Conservation (phyloP, 1,140 invertebrate species). For the Euwallacea similis region DNA sequence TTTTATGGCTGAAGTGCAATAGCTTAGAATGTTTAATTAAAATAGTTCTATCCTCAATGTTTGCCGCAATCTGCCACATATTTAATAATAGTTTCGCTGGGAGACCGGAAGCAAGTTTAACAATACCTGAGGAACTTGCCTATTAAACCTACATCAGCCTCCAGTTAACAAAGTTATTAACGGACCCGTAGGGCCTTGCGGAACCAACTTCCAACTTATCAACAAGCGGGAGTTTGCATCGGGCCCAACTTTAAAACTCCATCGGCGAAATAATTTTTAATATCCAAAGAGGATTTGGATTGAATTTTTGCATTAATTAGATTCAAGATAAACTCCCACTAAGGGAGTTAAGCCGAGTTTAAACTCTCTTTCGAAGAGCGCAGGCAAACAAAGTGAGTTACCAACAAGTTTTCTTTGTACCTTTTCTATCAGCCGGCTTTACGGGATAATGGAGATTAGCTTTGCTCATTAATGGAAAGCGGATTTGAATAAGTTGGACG, state of each 20-base stretch:
- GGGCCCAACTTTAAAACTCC: neutral
- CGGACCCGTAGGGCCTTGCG: neutral
- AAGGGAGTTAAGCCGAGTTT: neutral
- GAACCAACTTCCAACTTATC: neutral
- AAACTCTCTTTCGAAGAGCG: too few relatives aligned
- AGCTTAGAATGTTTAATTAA: too few relatives aligned
- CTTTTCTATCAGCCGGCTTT: too few relatives aligned
- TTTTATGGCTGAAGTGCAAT: too few relatives aligned
- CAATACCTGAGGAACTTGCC: neutral
- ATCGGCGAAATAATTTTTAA: neutral
- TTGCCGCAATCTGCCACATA: too few relatives aligned
- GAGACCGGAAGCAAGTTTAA: conserved; percentile 1
- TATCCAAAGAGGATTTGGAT: neutral
- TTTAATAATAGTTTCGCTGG: too few relatives aligned
- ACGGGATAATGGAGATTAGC: too few relatives aligned
- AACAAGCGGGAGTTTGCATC: neutral
- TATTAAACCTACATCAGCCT: conserved; percentile 1
- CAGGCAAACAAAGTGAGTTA: too few relatives aligned
- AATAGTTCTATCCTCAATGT: too few relatives aligned
- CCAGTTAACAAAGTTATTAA: conserved; percentile 4
- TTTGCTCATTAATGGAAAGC: too few relatives aligned
- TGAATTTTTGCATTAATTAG: neutral
- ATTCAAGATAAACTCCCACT: neutral
- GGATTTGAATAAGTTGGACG: too few relatives aligned
- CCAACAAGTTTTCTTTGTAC: too few relatives aligned